phyloP scores from a whole-genome alignment of 2,113 vertebrate species.

The Cebidichthys violaceus region DNA sequence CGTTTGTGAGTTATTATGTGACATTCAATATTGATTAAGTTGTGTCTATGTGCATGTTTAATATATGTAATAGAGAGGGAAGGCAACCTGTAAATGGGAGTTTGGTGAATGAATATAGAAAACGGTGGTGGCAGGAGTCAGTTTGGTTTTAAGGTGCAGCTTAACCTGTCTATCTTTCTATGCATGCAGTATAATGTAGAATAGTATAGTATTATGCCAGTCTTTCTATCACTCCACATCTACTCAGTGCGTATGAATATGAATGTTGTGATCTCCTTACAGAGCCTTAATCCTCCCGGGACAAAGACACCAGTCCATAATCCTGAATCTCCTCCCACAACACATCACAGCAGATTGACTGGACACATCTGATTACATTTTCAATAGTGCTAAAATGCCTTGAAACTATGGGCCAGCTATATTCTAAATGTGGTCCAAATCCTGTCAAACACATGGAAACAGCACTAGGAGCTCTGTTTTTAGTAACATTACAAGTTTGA shows the following conservation, averaged over 20 bases:
- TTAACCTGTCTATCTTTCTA: neutral
- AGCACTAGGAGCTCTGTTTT: neutral
- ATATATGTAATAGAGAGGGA: constrained; percentile 3
- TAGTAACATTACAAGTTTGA: constrained; percentile 8
- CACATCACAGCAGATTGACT: constrained; percentile 50
- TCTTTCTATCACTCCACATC: constrained; percentile 40
- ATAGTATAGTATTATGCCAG: neutral
- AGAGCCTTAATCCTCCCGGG: constrained; percentile 71
- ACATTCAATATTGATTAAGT: neutral
- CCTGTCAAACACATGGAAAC: constrained; percentile 13
- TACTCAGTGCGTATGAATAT: constrained; percentile 66
- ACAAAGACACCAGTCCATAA: constrained; percentile 76
- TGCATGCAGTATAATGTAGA: neutral
- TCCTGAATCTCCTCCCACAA: constrained; percentile 71
- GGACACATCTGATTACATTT: constrained; percentile 65
- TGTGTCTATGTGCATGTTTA: neutral
- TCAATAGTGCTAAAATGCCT: constrained; percentile 48
- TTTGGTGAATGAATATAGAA: neutral
- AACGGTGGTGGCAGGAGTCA: neutral
- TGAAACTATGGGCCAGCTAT: constrained; percentile 32
- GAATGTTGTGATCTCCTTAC: constrained; percentile 78
- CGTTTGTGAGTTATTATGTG: constrained; percentile 21
- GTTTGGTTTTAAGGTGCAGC: neutral
- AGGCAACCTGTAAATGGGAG: neutral
- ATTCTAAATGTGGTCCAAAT: constrained; percentile 42